Percentiles rank a stretch among this genome's conserved stretches.
These are phyloP conservation scores for Rousettus leschenaultii DNA, from an alignment of 2,113 vertebrate genomes.

Conservation along the genomic window DNA sequence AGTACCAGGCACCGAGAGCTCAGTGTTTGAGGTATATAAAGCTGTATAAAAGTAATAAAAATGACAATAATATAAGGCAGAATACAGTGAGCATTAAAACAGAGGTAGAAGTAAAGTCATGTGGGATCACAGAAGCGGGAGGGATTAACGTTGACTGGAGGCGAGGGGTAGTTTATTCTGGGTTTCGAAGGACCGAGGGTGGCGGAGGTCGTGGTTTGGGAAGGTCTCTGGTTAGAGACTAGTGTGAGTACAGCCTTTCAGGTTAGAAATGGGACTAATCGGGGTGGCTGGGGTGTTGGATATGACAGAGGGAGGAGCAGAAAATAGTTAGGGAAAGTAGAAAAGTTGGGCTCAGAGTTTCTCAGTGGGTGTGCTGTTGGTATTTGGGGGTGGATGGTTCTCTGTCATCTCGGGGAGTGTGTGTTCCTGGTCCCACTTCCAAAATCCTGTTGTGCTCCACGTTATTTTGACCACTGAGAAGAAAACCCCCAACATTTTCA, in stretches of 20 bases:
- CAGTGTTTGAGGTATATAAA: neutral
- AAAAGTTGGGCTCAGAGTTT: neutral
- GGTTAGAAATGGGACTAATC: neutral
- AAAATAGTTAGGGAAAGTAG: neutral
- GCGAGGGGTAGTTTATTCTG: neutral
- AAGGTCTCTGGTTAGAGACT: neutral
- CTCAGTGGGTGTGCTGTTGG: neutral
- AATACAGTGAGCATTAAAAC: neutral
- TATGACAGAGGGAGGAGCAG: neutral
- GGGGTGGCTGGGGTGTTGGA: neutral
- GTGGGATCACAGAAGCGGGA: neutral
- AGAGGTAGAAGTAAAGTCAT: neutral
- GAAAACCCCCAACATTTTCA: neutral
- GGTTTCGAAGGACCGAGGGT: neutral
- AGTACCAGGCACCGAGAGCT: neutral
- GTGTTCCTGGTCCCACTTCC: neutral
- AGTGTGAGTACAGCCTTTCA: neutral
- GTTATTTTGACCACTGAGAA: neutral
- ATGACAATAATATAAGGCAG: neutral
- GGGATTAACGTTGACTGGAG: neutral
- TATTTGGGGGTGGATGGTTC: neutral
- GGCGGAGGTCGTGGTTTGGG: neutral
- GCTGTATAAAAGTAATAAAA: neutral
- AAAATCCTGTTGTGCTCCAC: neutral
- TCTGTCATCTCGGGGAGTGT: neutral